A percentile compares a stretch with the other conserved stretches of the same genome.
phyloP scores from a whole-genome alignment of 30 jellyfish, hydroid and myxozoan genomes.

The Cassiopea xamachana region DNA sequence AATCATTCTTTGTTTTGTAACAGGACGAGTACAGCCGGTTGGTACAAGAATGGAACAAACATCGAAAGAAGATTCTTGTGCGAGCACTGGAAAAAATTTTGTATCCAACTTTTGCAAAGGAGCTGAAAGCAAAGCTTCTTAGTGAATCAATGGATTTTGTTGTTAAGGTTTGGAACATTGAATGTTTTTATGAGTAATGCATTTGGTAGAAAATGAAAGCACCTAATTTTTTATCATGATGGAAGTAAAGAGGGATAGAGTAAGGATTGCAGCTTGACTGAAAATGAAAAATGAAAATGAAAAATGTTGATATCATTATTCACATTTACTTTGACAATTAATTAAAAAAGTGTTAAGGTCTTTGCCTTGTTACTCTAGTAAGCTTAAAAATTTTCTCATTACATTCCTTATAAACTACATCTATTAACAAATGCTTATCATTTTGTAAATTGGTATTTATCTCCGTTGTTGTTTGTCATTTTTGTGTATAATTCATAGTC shows the following conservation, averaged over 20 bases:
- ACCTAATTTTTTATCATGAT: background rate
- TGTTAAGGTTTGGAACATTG: slow-evolving; percentile 62
- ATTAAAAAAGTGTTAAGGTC: too few relatives aligned
- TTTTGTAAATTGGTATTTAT: too few relatives aligned
- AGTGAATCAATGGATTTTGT: slow-evolving; percentile 87
- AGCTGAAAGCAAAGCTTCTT: slow-evolving; percentile 81
- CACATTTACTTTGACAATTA: too few relatives aligned
- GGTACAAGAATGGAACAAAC: slow-evolving; percentile 99
- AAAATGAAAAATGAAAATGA: too few relatives aligned
- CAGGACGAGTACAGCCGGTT: slow-evolving; percentile 96
- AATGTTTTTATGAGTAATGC: too few relatives aligned
- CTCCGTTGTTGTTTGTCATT: background rate
- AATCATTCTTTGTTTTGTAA: background rate
- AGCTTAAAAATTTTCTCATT: too few relatives aligned
- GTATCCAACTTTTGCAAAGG: slow-evolving; percentile 89
- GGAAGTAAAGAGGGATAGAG: background rate
- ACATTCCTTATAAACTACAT: too few relatives aligned
- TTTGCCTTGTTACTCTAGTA: too few relatives aligned
- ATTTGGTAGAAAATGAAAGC: too few relatives aligned
- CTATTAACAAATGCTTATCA: too few relatives aligned
- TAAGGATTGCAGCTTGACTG: too few relatives aligned
- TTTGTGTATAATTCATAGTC: background rate
- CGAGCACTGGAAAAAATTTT: slow-evolving; percentile 80
- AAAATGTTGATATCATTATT: too few relatives aligned
- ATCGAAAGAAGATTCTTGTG: slow-evolving; percentile 86